A percentile compares a stretch with the other conserved stretches of the same genome.
These are phyloP conservation scores for Mesochorus sp. DNA, from an alignment of 2,888 invertebrate species.

Conservation along the genomic window DNA sequence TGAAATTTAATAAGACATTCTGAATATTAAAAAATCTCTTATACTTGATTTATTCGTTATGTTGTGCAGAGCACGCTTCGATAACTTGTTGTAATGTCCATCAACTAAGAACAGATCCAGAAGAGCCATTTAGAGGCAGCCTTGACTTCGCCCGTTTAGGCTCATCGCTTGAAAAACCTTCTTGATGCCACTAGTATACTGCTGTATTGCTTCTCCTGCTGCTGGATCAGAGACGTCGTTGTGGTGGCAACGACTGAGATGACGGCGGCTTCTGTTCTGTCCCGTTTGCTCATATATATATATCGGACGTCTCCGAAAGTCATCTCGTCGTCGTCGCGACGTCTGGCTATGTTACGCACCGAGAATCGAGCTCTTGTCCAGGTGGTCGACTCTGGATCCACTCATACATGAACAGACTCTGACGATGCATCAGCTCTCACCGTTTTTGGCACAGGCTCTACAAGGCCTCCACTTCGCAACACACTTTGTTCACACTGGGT, in stretches of 20 bases:
- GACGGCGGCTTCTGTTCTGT: slow-evolving; percentile 25
- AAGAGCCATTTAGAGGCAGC: slow-evolving; percentile 76
- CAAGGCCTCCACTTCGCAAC: slow-evolving; percentile 70
- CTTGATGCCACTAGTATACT: slow-evolving; percentile 65
- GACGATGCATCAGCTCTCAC: slow-evolving; percentile 70
- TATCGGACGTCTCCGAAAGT: slow-evolving; percentile 56
- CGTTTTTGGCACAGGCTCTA: slow-evolving; percentile 76
- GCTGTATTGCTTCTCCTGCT: slow-evolving; percentile 10
- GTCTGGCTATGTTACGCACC: slow-evolving; percentile 55
- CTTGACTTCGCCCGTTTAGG: slow-evolving; percentile 77
- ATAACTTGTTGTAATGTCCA: slow-evolving; percentile 66
- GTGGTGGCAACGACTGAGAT: slow-evolving; percentile 1
- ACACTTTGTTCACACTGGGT: slow-evolving; percentile 47
- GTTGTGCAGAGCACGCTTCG: slow-evolving; percentile 28
- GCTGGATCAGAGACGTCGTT: background rate
- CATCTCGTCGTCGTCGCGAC: slow-evolving; percentile 50
- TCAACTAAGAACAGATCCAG: slow-evolving; percentile 51
- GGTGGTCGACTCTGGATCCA: slow-evolving; percentile 36
- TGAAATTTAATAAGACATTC: background rate
- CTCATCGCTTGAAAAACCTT: slow-evolving; percentile 71
- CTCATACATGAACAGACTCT: slow-evolving; percentile 45
- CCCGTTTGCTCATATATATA: slow-evolving; percentile 52
- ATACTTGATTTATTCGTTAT: slow-evolving; percentile 50
- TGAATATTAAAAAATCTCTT: slow-evolving; percentile 9
- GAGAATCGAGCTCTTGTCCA: slow-evolving; percentile 29